Base-by-base conservation (phyloP, 2,797 vertebrate genomes). In the Anabacerthia variegaticeps region DNA sequence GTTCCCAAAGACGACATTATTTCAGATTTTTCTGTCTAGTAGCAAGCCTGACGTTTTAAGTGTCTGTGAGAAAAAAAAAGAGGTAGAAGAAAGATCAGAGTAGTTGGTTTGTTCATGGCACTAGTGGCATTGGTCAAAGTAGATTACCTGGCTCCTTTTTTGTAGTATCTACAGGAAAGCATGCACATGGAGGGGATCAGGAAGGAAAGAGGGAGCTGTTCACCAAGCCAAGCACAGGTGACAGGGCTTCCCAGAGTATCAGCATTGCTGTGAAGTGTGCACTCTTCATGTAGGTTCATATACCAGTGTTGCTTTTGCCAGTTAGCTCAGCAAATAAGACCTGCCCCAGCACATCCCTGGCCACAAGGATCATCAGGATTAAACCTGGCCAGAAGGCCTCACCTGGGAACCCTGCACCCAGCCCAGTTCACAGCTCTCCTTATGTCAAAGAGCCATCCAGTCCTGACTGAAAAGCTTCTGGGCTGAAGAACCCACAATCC, bases 221-320 rank as follows among this genome's bases (percentile, higher is more conserved):
- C 48, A 51, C 27, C 24, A 9, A 54, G 20, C 17, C 55, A 51
- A 23, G 54, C 30, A n/a, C 3, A 22, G 23, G 14, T 78, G 86
- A 44, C n/a, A 14, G 20, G 15, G 19, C 32, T 85, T 72, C 51
- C 56, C 59, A 59, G 28, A 59, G 17, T 18, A 32, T 8, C 61
- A n/a, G 69, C 0, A 0, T 1, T 43, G 14, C 30, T 76, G 14
- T 41, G 36, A 30, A 44, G 24, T 49, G 8, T 14, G 14, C 39
- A 21, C 24, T 32, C 8, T 30, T 34, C 10, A 10, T 34, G 23
- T 6, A 11, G 16, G 24, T 46, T 88, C 46, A 3, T 51, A 6
- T 6, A 14, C 9, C 2, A 2, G 4, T 3, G 10, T 24, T 65
- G 46, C 32, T 52, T 87, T 91, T 94, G 26, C n/a, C 46, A 69